Evolutionary conservation across 2,113 vertebrate species (phyloP), one percentile per base, ranked within the genome.

Genomic region (Carettochelys insculpta): DNA sequence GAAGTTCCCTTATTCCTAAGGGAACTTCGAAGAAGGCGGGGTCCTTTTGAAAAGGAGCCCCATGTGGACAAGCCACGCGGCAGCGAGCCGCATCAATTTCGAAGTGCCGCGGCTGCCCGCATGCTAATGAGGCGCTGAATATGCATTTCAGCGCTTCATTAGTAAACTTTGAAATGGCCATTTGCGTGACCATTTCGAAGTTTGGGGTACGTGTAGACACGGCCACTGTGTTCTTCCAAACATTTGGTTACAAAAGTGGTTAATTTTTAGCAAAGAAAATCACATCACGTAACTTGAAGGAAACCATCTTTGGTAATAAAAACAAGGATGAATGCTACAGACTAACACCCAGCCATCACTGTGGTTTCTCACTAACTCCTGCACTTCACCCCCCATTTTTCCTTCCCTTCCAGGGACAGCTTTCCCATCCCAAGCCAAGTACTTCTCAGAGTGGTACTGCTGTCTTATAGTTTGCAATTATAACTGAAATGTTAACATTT

Each of bases 161-260:
- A n/a, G n/a, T n/a, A n/a, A n/a, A n/a, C n/a, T n/a, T n/a, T n/a
- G n/a, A n/a, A n/a, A n/a, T n/a, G n/a, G n/a, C n/a, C n/a, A n/a
- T n/a, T n/a, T n/a, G n/a, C n/a, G n/a, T n/a, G n/a, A n/a, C n/a
- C n/a, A n/a, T n/a, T n/a, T n/a, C n/a, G n/a, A n/a, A n/a, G n/a
- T n/a, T n/a, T n/a, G n/a, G n/a, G n/a, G n/a, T n/a, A n/a, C n/a
- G n/a, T n/a, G n/a, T n/a, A n/a, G n/a, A n/a, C n/a, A n/a, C n/a
- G n/a, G n/a, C n/a, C n/a, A n/a, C n/a, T 93, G 83, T 87, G 80
- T 20, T n/a, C 54, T 58, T 25, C 52, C 84, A 54, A 96, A 83
- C 80, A 24, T 24, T 34, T 80, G 89, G 73, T n/a, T 19, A 87
- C 27, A 14, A 87, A 83, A 17, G 47, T 24, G 77, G 34, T 75